Percentiles rank a stretch among this genome's conserved stretches.
Conservation (phyloP, 2,113 vertebrate species). For the Nettapus auritus region DNA sequence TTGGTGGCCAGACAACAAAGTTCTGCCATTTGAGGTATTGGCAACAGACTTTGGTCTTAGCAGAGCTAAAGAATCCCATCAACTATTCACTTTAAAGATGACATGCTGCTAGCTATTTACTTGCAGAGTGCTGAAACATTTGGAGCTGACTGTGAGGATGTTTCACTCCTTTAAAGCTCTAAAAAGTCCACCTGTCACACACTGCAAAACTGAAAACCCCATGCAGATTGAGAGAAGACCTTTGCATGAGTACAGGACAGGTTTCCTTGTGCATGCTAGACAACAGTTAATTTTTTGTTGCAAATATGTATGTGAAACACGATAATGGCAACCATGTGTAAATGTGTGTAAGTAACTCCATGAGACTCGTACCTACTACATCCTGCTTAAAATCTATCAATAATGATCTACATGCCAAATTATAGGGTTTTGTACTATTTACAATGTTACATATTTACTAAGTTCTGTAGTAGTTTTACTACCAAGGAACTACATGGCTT, state of each 20-base stretch:
- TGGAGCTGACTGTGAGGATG: not conserved
- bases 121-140: not conserved
- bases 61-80: not conserved
- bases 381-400: not conserved
- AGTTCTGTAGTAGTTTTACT: not conserved
- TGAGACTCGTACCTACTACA: not conserved
- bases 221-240: not conserved
- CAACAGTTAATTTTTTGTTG: not conserved
- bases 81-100: not conserved
- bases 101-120: not conserved
- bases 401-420: not conserved
- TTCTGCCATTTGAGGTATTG: not conserved
- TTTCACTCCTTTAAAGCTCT: not conserved
- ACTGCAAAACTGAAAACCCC: not conserved
- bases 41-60: not conserved
- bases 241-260: not conserved
- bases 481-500: not conserved
- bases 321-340: not conserved
- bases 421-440: not conserved
- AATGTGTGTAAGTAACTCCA: not conserved
- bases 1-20: not conserved
- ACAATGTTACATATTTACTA: not conserved
- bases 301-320: not conserved
- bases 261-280: not conserved
- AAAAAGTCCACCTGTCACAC: not conserved